Conservation (phyloP, 2,113 vertebrate species). For the Geothlypis trichas region DNA sequence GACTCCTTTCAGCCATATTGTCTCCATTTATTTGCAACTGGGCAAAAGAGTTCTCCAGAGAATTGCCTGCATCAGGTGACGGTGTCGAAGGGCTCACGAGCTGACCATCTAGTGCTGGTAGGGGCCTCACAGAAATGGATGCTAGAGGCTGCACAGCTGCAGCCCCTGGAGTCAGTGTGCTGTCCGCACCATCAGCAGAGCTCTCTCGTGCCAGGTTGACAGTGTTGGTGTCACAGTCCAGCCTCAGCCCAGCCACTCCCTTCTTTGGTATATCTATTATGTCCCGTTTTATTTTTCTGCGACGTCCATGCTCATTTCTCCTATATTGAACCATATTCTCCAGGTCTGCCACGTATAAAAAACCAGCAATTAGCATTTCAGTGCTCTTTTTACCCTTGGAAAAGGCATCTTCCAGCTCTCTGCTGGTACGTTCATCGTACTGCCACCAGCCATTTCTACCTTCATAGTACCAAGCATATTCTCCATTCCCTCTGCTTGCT, state of each 20-base stretch:
- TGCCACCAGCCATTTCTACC: slow-evolving; percentile 99
- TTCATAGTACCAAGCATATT: slow-evolving; percentile 96
- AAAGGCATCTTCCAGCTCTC: slow-evolving; percentile 93
- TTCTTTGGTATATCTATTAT: slow-evolving; percentile 96
- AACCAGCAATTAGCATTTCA: slow-evolving; percentile 96
- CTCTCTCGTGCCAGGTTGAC: slow-evolving; percentile 79
- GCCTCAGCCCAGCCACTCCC: slow-evolving; percentile 92
- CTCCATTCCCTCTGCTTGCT: slow-evolving; percentile 82
- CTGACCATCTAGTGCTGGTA: slow-evolving; percentile 82
- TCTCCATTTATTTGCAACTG: slow-evolving; percentile 87
- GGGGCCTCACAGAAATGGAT: slow-evolving; percentile 75
- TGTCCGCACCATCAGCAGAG: slow-evolving; percentile 89
- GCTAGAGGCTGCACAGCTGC: slow-evolving; percentile 68
- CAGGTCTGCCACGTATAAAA: slow-evolving; percentile 93
- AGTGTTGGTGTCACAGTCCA: slow-evolving; percentile 84
- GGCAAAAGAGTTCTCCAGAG: slow-evolving; percentile 86
- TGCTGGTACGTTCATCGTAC: slow-evolving; percentile 93
- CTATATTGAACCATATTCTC: slow-evolving; percentile 98
- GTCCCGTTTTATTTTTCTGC: slow-evolving; percentile 94
- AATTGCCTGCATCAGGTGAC: slow-evolving; percentile 71
- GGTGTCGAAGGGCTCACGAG: slow-evolving; percentile 71
- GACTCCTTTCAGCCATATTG: slow-evolving; percentile 79
- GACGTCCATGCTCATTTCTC: slow-evolving; percentile 92
- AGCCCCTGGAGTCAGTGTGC: slow-evolving; percentile 64
- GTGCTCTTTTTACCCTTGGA: slow-evolving; percentile 91